Percentiles rank a stretch among this genome's conserved stretches.
Evolutionary conservation across 2,888 invertebrate genomes (phyloP).

Genomic region (Diarsia dahlii): DNA sequence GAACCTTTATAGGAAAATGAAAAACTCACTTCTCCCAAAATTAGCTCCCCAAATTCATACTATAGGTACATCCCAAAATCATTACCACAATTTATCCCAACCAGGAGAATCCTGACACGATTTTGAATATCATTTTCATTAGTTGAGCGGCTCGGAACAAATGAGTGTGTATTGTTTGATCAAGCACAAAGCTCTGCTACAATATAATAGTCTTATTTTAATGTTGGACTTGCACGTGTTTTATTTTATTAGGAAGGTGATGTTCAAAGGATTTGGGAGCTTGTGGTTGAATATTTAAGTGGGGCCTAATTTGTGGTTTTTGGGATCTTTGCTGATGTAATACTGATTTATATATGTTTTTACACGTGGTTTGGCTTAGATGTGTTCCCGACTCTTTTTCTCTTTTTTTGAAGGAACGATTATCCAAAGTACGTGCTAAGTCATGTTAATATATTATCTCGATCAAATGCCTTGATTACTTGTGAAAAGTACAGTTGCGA

Average conservation of each 20-base stretch:
- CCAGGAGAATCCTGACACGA: conserved; percentile 60
- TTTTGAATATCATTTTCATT: conserved; percentile 75
- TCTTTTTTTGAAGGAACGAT: no score
- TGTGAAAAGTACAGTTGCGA: neutral
- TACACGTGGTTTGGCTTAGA: neutral
- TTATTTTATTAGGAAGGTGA: conserved; percentile 29
- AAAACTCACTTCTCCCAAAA: conserved; percentile 2
- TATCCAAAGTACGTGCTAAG: no score
- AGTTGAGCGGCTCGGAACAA: conserved; percentile 59
- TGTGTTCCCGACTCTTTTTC: no score
- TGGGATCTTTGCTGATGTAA: neutral
- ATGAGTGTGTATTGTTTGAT: conserved; percentile 69
- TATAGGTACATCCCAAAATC: conserved; percentile 27
- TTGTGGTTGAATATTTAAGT: conserved; percentile 11
- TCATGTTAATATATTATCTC: no score
- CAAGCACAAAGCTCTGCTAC: conserved; percentile 58
- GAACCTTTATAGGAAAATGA: neutral
- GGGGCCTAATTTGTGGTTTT: conserved; percentile 4
- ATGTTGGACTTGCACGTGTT: conserved; percentile 38
- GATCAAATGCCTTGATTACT: neutral
- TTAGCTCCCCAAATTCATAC: neutral
- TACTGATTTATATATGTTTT: neutral
- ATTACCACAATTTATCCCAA: conserved; percentile 25
- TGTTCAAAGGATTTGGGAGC: conserved; percentile 19
- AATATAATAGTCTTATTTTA: conserved; percentile 50